Conservation (phyloP, 2,888 invertebrate genomes). For the Rhingia rostrata region DNA sequence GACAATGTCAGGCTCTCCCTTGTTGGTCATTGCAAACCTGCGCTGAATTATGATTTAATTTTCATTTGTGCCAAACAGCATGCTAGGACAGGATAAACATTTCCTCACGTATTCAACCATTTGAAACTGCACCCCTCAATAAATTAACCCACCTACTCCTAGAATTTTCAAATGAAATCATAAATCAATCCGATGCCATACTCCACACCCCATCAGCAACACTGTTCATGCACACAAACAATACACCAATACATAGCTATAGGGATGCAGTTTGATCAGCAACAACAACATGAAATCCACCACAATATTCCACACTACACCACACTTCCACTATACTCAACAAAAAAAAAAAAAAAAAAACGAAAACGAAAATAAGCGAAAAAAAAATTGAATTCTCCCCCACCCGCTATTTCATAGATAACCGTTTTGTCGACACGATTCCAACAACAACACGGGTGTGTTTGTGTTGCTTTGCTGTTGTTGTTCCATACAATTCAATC, state of each 20-base stretch:
- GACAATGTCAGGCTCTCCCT: not conserved
- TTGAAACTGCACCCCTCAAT: not conserved
- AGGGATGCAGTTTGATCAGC: conserved; percentile 9
- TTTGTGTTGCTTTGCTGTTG: conserved; percentile 64
- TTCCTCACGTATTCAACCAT: not conserved
- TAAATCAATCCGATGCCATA: conserved; percentile 22
- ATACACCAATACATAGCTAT: not conserved
- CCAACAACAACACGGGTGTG: conserved; percentile 30
- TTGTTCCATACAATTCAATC: conserved; percentile 74
- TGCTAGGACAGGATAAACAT: not conserved
- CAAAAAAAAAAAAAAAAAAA: conserved; percentile 17
- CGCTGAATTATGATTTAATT: not conserved
- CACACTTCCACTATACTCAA: conserved; percentile 12
- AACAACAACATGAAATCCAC: conserved; percentile 5
- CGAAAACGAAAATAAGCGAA: not conserved
- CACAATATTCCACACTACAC: conserved; percentile 39
- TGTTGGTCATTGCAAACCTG: not conserved
- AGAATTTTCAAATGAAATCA: not conserved
- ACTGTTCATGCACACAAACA: conserved; percentile 9
- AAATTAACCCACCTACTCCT: not conserved
- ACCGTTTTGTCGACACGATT: conserved; percentile 32
- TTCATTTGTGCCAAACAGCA: not conserved
- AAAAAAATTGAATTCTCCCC: not conserved
- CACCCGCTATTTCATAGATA: conserved; percentile 23
- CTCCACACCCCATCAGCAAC: conserved; percentile 37